Evolutionary conservation across 2,888 invertebrate genomes (phyloP).

Genomic region (Parnassius smintheus): DNA sequence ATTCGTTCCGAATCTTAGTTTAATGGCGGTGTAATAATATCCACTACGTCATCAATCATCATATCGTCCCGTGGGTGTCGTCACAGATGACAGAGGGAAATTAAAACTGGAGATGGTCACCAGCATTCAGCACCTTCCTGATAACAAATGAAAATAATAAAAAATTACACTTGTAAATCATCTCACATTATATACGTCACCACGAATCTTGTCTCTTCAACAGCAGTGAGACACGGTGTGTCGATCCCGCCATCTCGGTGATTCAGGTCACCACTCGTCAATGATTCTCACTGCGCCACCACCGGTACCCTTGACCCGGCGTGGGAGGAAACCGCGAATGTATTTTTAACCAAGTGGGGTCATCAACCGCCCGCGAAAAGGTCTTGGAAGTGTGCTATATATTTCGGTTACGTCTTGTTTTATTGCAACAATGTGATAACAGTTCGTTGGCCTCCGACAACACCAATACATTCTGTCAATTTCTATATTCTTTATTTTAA

Average conservation of each 20-base stretch:
- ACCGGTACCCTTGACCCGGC: slow-evolving; percentile 61
- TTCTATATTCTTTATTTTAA: slow-evolving; percentile 7
- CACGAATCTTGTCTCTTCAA: background rate
- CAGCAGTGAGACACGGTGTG: background rate
- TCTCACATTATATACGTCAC: background rate
- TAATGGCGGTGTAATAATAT: background rate
- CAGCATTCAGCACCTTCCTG: too few relatives aligned
- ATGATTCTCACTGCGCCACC: slow-evolving; percentile 18
- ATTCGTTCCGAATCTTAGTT: slow-evolving; percentile 9
- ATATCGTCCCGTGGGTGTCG: too few relatives aligned
- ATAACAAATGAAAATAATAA: background rate
- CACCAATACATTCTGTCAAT: slow-evolving; percentile 3
- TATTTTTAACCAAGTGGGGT: slow-evolving; percentile 65
- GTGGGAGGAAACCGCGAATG: slow-evolving; percentile 57
- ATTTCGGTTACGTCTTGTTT: slow-evolving; percentile 21
- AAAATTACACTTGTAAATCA: slow-evolving; percentile 16
- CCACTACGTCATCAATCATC: too few relatives aligned
- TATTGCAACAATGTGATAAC: slow-evolving; percentile 30
- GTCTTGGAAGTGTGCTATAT: slow-evolving; percentile 32
- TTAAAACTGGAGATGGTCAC: too few relatives aligned
- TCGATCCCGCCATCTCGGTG: background rate
- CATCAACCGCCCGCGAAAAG: slow-evolving; percentile 53
- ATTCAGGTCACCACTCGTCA: background rate
- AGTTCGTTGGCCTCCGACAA: slow-evolving; percentile 26
- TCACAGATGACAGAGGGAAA: too few relatives aligned